Conservation (phyloP, 1,140 invertebrate species). For the Melipona quadrifasciata region DNA sequence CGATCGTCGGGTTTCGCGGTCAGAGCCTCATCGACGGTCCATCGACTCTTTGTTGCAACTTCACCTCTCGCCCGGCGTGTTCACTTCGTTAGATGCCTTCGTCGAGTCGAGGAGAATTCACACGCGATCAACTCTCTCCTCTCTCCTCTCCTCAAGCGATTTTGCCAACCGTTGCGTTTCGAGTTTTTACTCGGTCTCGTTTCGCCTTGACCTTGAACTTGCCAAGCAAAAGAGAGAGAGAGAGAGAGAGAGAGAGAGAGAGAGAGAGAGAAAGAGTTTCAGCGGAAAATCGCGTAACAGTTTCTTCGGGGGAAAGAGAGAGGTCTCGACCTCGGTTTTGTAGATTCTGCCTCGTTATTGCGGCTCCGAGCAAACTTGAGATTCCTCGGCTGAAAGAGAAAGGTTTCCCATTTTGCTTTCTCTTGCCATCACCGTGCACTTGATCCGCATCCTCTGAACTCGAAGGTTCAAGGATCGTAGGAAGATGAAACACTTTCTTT, state of each 20-base stretch:
- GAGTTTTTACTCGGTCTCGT: not conserved
- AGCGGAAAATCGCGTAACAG: not conserved
- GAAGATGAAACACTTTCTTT: not conserved
- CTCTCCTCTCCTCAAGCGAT: not conserved
- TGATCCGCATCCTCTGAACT: not conserved
- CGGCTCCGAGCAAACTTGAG: not conserved
- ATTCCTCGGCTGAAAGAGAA: not conserved
- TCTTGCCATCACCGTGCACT: no score
- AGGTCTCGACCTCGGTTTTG: not conserved
- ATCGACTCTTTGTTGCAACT: conserved; percentile 22
- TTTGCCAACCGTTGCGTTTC: no score
- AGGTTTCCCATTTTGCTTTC: not conserved
- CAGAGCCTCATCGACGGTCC: not conserved
- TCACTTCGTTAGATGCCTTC: not conserved
- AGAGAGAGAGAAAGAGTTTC: not conserved
- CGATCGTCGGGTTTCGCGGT: conserved; percentile 14
- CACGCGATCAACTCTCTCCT: not conserved
- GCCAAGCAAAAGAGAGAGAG: not conserved
- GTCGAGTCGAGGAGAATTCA: not conserved
- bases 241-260: not conserved
- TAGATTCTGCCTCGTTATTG: no score
- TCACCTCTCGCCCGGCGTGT: not conserved
- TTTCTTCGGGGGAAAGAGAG: not conserved
- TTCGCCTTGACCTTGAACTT: not conserved
- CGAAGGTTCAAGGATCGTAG: not conserved